Conservation (phyloP, 2,888 invertebrate genomes). For the Philereme transversata region DNA sequence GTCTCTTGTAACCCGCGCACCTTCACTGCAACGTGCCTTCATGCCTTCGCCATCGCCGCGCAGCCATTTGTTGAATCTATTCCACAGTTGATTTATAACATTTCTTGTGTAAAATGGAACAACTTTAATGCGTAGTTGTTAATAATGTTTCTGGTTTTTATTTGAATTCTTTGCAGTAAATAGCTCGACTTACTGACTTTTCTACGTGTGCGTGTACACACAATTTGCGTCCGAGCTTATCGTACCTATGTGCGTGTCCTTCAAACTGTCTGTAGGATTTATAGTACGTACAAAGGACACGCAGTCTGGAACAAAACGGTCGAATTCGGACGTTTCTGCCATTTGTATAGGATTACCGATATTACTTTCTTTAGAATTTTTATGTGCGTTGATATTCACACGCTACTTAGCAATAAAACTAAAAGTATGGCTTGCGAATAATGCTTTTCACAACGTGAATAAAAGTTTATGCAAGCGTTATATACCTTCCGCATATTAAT, state of each 20-base stretch:
- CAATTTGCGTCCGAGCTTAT: constrained; percentile 16
- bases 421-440: not conserved
- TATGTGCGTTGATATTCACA: not conserved
- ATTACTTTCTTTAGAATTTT: not conserved
- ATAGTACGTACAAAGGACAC: constrained; percentile 29
- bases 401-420: constrained; percentile 7
- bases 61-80: constrained; percentile 37
- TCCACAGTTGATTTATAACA: constrained; percentile 26
- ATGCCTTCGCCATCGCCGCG: constrained; percentile 25
- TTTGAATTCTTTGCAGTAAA: constrained; percentile 20
- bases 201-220: constrained; percentile 12
- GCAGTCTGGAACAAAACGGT: constrained; percentile 15
- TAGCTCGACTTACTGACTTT: constrained; percentile 12
- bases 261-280: constrained; percentile 28
- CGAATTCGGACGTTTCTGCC: constrained; percentile 13
- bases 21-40: constrained; percentile 40
- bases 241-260: constrained; percentile 24
- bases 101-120: constrained; percentile 26
- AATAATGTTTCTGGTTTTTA: constrained; percentile 19
- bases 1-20: constrained; percentile 52
- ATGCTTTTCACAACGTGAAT: constrained; percentile 10
- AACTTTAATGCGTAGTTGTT: constrained; percentile 19
- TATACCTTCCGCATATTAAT: constrained; percentile 5
- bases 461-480: constrained; percentile 11
- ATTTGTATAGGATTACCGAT: not conserved